Conservation (phyloP, 2,113 vertebrate genomes). For the Antennarius striatus region DNA sequence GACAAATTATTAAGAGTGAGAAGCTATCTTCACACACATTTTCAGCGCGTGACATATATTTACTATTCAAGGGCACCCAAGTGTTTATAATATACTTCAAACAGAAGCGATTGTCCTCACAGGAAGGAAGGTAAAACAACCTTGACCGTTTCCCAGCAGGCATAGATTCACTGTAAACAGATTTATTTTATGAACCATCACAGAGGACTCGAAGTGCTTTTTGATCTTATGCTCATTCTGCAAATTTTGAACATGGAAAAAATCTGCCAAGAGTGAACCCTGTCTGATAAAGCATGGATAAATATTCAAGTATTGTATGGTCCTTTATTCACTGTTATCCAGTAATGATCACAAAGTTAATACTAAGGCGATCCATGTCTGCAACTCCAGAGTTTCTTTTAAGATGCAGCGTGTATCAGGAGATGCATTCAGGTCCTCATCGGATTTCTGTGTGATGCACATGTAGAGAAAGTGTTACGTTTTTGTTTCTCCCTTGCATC, state of each 20-base stretch:
- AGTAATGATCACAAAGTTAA: constrained; percentile 34
- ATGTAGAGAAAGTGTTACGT: constrained; percentile 38
- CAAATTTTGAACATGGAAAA: too few species aligned
- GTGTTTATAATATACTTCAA: constrained; percentile 52
- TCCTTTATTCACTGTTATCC: constrained; percentile 46
- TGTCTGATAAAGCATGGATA: constrained; percentile 71
- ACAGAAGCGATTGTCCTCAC: constrained; percentile 40
- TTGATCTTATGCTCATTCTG: too few species aligned
- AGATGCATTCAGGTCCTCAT: constrained; percentile 42
- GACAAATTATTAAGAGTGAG: constrained; percentile 59
- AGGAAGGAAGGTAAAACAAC: constrained; percentile 23
- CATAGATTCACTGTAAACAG: constrained; percentile 26
- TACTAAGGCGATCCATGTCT: constrained; percentile 43
- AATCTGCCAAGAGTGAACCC: not conserved
- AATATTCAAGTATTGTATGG: constrained; percentile 54
- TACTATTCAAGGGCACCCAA: constrained; percentile 49
- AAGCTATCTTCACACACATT: constrained; percentile 40
- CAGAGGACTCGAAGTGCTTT: constrained; percentile 10
- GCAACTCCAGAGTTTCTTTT: constrained; percentile 28
- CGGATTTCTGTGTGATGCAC: constrained; percentile 34
- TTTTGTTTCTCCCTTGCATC: constrained; percentile 28
- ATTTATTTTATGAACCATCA: constrained; percentile 26
- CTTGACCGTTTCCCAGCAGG: constrained; percentile 37
- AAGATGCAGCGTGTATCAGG: constrained; percentile 42
- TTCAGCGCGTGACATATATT: constrained; percentile 52